Percentiles rank a stretch among this genome's conserved stretches.
Conservation (phyloP, 2,797 vertebrate genomes). For the Pyrocephalus nanus region DNA sequence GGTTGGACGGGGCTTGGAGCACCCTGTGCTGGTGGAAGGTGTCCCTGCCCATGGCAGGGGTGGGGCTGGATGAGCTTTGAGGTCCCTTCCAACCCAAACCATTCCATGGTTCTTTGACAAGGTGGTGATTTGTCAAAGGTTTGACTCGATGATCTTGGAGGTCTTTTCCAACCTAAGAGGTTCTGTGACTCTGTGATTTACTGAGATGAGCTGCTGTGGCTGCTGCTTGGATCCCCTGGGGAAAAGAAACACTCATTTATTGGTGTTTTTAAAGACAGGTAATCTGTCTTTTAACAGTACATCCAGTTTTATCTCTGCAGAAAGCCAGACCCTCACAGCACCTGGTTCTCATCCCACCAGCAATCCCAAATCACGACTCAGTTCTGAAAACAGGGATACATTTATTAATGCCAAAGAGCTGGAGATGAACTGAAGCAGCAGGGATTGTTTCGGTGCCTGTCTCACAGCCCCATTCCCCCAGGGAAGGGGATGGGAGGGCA, state of each 20-base stretch:
- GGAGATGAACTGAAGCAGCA: background rate
- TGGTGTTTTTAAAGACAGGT: background rate
- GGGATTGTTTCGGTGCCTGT: background rate
- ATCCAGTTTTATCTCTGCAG: background rate
- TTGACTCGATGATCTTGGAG: background rate
- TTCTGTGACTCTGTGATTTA: background rate
- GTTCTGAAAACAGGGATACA: rapidly evolving
- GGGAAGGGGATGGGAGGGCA: background rate
- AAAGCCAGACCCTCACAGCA: background rate
- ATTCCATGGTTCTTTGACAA: rapidly evolving
- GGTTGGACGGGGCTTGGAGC: background rate
- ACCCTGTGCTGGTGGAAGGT: background rate
- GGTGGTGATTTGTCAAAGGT: background rate
- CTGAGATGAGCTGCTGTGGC: background rate
- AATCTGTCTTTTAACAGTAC: background rate
- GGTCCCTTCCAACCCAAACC: background rate
- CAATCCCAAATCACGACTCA: background rate
- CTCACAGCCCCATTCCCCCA: background rate
- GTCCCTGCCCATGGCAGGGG: background rate
- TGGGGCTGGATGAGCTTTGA: rapidly evolving
- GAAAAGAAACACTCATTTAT: background rate
- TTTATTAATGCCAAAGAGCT: background rate
- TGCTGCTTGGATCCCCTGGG: background rate
- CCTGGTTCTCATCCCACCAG: background rate
- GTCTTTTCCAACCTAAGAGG: background rate